These are phyloP conservation scores for Melitaea athalia DNA, from an alignment of 2,888 invertebrate genomes.

Conservation along the genomic window DNA sequence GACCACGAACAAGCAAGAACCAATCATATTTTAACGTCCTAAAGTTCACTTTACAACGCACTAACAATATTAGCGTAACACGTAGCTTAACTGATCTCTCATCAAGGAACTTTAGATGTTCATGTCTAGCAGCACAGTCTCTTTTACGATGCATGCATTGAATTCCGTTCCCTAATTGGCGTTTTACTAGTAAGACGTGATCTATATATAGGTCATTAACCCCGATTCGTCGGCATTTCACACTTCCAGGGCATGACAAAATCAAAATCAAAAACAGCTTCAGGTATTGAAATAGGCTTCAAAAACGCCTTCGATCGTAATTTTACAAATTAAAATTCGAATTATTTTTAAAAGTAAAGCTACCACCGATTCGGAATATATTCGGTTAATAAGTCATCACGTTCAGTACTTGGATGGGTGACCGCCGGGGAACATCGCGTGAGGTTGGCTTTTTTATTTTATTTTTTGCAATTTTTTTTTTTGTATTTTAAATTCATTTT, in stretches of 20 bases:
- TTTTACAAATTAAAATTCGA: no score
- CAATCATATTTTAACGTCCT: not conserved
- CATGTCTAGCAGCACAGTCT: not conserved
- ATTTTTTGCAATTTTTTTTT: no score
- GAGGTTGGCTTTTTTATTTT: no score
- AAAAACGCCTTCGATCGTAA: no score
- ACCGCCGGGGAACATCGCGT: no score
- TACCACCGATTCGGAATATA: no score
- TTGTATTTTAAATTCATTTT: no score
- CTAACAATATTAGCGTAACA: not conserved
- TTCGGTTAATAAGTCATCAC: no score
- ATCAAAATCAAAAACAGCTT: no score
- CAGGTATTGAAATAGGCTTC: no score
- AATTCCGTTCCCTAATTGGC: constrained; percentile 50
- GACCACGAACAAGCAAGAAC: not conserved
- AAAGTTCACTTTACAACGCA: not conserved
- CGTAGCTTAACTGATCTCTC: constrained; percentile 9
- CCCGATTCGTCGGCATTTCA: constrained; percentile 47
- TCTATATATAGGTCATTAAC: constrained; percentile 52
- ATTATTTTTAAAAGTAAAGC: no score
- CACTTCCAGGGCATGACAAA: constrained; percentile 18
- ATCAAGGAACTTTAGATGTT: constrained; percentile 13
- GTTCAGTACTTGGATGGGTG: no score
- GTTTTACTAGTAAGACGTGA: constrained; percentile 53
- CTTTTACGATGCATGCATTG: constrained; percentile 19